Percentiles rank a stretch among this genome's conserved stretches.
These are phyloP conservation scores for Coracopsis vasa DNA, from an alignment of 2,113 vertebrate species.

Conservation along the genomic window DNA sequence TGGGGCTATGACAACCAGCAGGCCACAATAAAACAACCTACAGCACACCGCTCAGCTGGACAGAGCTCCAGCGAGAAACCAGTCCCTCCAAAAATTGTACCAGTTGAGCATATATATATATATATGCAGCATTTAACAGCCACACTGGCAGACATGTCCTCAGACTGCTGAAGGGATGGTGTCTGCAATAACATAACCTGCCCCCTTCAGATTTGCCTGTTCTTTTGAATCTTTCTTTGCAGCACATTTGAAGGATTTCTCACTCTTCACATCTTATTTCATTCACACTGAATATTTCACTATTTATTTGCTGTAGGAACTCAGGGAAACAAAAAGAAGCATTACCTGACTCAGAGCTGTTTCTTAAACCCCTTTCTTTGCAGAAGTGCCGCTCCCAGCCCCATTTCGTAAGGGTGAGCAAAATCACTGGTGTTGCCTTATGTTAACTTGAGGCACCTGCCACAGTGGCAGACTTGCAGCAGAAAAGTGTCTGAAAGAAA, in stretches of 20 bases:
- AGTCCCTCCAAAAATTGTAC: neutral
- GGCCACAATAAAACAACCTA: too few relatives aligned
- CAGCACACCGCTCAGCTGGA: neutral
- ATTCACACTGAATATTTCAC: neutral
- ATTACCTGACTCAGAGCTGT: rapidly evolving
- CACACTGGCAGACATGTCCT: neutral
- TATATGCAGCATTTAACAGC: neutral
- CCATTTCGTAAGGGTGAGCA: neutral
- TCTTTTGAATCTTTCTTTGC: neutral
- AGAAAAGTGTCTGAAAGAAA: neutral
- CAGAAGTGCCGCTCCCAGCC: rapidly evolving
- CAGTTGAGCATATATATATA: too few relatives aligned
- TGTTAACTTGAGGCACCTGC: neutral
- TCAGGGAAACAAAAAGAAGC: rapidly evolving
- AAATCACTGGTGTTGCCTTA: neutral
- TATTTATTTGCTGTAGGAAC: neutral
- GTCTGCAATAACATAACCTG: neutral
- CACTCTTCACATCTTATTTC: neutral
- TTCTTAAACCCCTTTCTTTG: neutral
- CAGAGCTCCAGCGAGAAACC: neutral
- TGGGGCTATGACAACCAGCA: neutral
- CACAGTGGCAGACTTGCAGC: neutral
- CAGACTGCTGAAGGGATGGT: neutral
- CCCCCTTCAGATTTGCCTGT: neutral
- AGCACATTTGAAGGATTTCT: neutral